Evolutionary conservation across 1,140 invertebrate genomes (phyloP), one percentile per base, ranked within the genome.

Genomic region (Bactericera cockerelli): DNA sequence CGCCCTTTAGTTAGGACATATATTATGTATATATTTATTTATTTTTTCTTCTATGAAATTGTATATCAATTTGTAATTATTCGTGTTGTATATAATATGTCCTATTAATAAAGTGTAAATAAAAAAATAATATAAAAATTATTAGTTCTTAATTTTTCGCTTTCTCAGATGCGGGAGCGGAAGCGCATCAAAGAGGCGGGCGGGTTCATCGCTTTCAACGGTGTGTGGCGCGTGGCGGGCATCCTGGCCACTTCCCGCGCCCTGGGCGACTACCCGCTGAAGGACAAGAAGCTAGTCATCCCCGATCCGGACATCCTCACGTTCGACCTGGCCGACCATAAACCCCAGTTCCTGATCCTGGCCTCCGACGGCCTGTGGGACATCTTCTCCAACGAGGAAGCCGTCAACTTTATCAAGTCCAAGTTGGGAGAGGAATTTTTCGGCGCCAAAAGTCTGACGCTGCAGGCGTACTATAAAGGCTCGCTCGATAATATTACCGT

Each of bases 281-380:
- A 98, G 75, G 89, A 94, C 67, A 84, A 86, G 68, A 91, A 89
- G 68, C 79, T 93, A 65, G 84, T 98, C 10, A 95, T 93, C 64
- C 91, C 93, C 1, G 88, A 94, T 70, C 94, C 94, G 22, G 93
- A 98, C 70, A 90, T 98, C 66, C 74, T 93, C 59, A 92, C 89
- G n/a, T 95, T 97, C 71, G 86, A 95, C 70, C 70, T 93, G 49
- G 76, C 77, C 42, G 84, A 88, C 71, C 85, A 89, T 65, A 85
- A 76, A 68, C 90, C 93, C 1, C 78, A 83, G 72, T 97, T 97
- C 73, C 72, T 96, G 60, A 83, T 98, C 60, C 72, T 97, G 22
- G 94, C 93, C 11, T 88, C 91, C 1, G 94, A 97, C 78, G 94
- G 94, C 11, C 76, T 98, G 8, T 97, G 93, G 93, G 94, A 97